These are phyloP conservation scores for Rhinichthys klamathensis DNA, from an alignment of 2,113 vertebrate genomes.

Conservation along the genomic window DNA sequence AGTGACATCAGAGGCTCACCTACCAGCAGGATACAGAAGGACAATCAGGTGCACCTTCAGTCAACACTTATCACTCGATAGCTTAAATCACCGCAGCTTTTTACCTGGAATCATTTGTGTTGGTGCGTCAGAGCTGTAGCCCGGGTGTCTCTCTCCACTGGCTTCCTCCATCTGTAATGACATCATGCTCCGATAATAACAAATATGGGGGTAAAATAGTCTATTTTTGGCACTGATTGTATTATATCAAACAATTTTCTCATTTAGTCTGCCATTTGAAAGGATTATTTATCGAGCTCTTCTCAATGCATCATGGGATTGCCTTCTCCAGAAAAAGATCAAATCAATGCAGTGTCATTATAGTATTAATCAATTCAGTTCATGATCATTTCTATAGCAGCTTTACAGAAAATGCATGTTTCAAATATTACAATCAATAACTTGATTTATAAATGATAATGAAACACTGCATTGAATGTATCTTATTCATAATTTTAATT, in stretches of 20 bases:
- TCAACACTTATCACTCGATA: neutral
- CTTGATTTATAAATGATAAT: neutral
- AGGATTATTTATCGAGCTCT: too few species aligned
- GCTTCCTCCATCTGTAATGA: slow-evolving; percentile 64
- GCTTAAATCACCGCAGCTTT: slow-evolving; percentile 13
- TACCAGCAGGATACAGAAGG: neutral
- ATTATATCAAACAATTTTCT: neutral
- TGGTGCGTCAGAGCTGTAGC: slow-evolving; percentile 60
- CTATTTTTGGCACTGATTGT: neutral
- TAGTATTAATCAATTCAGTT: neutral
- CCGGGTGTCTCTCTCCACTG: slow-evolving; percentile 55
- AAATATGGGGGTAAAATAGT: neutral
- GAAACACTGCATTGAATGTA: neutral
- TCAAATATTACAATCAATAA: too few species aligned
- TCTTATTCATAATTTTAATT: neutral
- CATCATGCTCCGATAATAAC: neutral
- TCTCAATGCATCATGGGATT: too few species aligned
- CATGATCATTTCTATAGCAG: too few species aligned
- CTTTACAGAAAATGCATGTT: too few species aligned
- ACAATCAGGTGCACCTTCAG: neutral
- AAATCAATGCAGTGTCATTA: neutral
- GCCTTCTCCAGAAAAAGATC: neutral
- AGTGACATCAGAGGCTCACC: slow-evolving; percentile 30
- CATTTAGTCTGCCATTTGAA: neutral
- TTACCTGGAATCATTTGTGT: slow-evolving; percentile 62